Base-by-base conservation (phyloP, 2,113 vertebrate species). In the Coptodon bakossiorum region DNA sequence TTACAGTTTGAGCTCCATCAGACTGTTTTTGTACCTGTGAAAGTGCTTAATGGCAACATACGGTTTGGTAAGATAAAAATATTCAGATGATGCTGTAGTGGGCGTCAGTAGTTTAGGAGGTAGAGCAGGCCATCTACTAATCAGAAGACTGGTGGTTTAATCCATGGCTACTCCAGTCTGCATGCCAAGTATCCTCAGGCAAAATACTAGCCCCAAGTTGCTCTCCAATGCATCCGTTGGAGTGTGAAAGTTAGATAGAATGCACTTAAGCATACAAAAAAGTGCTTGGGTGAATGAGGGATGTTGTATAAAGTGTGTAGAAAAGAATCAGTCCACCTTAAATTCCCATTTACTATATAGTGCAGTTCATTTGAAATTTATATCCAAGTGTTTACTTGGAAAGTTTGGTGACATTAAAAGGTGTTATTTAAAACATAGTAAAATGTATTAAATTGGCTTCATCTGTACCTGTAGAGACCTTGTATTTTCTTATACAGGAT, bases 351-450 rank as follows among this genome's bases (percentile, higher is more conserved):
- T 31, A 52, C 27, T 78, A 29, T 31, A 78, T 50, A 76, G 9
- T 31, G 43, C 14, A 76, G 16, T 2, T 76, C 24, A 50, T 50
- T 29, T 50, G 45, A 29, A 50, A 50, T 27, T 29, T 50, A 31
- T 78, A 12, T 31, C 16, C 1, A 76, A 17, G 14, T 31, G 43
- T 50, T 78, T 48, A 50, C 71, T 50, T 76, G 24, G 6, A 76
- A 73, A 0, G 1, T 13, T 78, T 78, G 0, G 0, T 50, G 43
- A 1, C 24, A 29, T 29, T 76, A 48, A 76, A 76, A 48, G 40
- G 6, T 17, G 24, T 29, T 7, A 76, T 78, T 78, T 12, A 76
- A 29, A 76, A 50, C 24, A 50, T 50, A 50, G 29, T 78, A 78
- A 48, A 48, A 48, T 48, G 43, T 76, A 48, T 48, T 76, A 19